These are phyloP conservation scores for Phrixothrix hirtus DNA, from an alignment of 2,888 invertebrate species.

Conservation along the genomic window DNA sequence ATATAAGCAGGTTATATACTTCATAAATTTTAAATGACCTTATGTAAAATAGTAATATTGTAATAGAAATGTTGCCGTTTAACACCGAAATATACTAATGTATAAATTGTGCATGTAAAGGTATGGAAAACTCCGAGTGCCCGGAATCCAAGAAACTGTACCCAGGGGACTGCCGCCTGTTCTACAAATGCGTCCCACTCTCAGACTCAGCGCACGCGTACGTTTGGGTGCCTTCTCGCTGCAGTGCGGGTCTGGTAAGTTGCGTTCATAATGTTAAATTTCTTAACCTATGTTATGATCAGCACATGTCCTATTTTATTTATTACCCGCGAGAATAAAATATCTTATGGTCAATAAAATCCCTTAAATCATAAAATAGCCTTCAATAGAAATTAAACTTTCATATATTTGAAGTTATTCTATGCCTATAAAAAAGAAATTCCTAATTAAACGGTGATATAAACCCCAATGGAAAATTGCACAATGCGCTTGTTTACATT, in stretches of 20 bases:
- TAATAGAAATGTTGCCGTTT: constrained; percentile 20
- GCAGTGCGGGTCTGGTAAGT: constrained; percentile 48
- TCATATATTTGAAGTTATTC: too few species aligned
- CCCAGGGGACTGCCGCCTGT: constrained; percentile 47
- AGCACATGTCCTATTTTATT: too few species aligned
- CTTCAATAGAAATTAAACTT: too few species aligned
- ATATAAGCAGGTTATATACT: too few species aligned
- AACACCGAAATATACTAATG: constrained; percentile 31
- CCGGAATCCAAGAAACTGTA: constrained; percentile 49
- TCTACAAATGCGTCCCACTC: constrained; percentile 46
- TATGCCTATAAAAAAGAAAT: too few species aligned
- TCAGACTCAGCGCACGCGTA: constrained; percentile 42
- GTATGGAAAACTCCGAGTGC: constrained; percentile 43
- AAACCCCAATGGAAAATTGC: too few species aligned
- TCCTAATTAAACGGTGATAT: too few species aligned
- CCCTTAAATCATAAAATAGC: too few species aligned
- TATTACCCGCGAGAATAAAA: too few species aligned
- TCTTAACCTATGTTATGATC: constrained; percentile 31
- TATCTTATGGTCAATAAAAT: too few species aligned
- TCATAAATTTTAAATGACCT: constrained; percentile 19
- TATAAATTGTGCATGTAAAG: constrained; percentile 48
- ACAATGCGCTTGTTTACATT: too few species aligned
- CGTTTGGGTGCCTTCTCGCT: constrained; percentile 42
- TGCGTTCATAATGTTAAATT: constrained; percentile 45
- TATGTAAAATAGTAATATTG: constrained; percentile 15